Evolutionary conservation across 2,888 invertebrate species (phyloP), one percentile per base, ranked within the genome.

Genomic region (Aphidius colemani): DNA sequence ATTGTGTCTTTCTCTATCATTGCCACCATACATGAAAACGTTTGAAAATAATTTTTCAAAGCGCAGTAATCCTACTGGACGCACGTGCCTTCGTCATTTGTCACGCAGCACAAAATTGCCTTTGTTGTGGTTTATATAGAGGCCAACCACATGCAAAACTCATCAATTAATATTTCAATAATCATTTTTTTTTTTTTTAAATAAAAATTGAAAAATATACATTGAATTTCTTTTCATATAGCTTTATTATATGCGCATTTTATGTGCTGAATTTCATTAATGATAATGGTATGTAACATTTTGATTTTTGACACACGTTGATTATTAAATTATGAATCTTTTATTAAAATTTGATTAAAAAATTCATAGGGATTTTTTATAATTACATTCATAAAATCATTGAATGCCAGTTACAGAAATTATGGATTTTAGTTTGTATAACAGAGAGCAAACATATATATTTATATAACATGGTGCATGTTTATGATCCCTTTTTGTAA

Each of bases 41-140:
- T 67, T 70, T 66, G 68, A 61, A 71, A 74, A 76, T 70, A 69
- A 75, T 77, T 75, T 75, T 75, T 76, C 72, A 76, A 64, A 63
- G 67, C 53, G 71, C 68, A 74, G 75, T 73, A 75, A 45, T 61
- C 65, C 67, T 67, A 61, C 69, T 57, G 58, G 72, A 66, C 75
- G 73, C 30, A 30, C 75, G 75, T 75, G 74, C 69, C 72, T 62
- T 51, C 67, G 68, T 67, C 70, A 72, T 71, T 71, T 41, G 30
- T 53, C 46, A 46, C 39, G 30, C 30, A 30, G 30, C 30, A 30
- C 30, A 30, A 30, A 30, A 30, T 5, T 30, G 30, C 30, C 30
- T 30, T 30, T 30, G 30, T 30, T 30, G 30, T 51, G 51, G 51
- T 51, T n/a, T 30, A 51, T 51, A 51, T 51, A 39, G 39, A 51